Conservation (phyloP, 2,797 vertebrate species). For the Rhinatrema bivittatum region DNA sequence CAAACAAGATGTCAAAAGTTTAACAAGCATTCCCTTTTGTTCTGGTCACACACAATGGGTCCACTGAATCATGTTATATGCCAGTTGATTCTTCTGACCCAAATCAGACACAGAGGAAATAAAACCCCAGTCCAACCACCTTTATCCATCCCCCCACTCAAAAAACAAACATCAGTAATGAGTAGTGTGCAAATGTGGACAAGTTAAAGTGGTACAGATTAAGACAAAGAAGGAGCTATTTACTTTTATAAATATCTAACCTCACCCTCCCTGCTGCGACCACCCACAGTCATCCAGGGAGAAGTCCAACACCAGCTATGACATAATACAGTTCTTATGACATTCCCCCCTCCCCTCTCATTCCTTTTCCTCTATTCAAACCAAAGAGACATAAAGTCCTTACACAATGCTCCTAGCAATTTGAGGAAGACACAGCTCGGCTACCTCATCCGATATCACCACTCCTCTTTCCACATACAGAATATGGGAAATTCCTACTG, state of each 20-base stretch:
- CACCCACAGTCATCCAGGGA: slow-evolving; percentile 61
- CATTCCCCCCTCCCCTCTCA: slow-evolving; percentile 10
- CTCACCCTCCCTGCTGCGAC: slow-evolving; percentile 41
- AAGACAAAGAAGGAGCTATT: slow-evolving; percentile 51
- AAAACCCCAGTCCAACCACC: too few relatives aligned
- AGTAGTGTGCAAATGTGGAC: neutral
- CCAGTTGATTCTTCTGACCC: slow-evolving; percentile 71
- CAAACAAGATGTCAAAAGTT: slow-evolving; percentile 50
- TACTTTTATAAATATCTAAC: slow-evolving; percentile 50
- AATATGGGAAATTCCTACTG: too few relatives aligned
- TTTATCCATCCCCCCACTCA: too few relatives aligned
- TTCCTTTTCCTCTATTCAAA: neutral
- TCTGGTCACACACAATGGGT: slow-evolving; percentile 61
- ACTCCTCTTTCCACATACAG: too few relatives aligned
- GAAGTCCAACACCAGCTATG: slow-evolving; percentile 61
- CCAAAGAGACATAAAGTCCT: slow-evolving; percentile 2
- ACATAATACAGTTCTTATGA: slow-evolving; percentile 58
- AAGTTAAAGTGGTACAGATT: slow-evolving; percentile 8
- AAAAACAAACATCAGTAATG: slow-evolving; percentile 15
- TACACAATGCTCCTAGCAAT: slow-evolving; percentile 1
- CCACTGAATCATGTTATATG: slow-evolving; percentile 69
- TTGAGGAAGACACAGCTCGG: neutral
- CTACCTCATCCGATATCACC: too few relatives aligned
- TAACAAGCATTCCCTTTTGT: slow-evolving; percentile 55
- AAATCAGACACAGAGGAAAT: slow-evolving; percentile 18